Evolutionary conservation across 1,140 invertebrate species (phyloP).

Genomic region (Drosophila novamexicana): DNA sequence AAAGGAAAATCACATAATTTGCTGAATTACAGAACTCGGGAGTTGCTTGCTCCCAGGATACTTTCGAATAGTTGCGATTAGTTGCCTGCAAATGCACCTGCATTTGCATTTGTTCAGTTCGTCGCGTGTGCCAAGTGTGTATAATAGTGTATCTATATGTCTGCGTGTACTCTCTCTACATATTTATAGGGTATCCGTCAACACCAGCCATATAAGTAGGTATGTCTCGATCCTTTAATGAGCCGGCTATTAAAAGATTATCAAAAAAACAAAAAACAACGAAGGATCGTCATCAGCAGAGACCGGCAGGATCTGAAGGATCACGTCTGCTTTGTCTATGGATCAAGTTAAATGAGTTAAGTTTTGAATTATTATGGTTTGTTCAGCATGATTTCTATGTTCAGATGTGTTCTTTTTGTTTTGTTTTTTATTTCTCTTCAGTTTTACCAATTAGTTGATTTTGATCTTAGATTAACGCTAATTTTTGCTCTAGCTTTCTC

Average conservation of each 20-base stretch:
- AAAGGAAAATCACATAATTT: conserved; percentile 69
- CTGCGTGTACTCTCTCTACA: conserved; percentile 20
- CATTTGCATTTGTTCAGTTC: conserved; percentile 60
- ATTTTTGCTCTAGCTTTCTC: conserved; percentile 43
- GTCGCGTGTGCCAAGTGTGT: conserved; percentile 54
- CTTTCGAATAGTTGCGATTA: conserved; percentile 53
- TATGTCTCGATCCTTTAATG: not conserved
- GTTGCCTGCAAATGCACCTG: conserved; percentile 38
- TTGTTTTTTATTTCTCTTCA: conserved; percentile 45
- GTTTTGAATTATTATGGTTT: conserved; percentile 17
- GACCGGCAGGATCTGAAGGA: conserved; percentile 16
- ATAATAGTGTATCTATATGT: conserved; percentile 10
- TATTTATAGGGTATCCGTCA: not conserved
- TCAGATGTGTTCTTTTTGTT: conserved; percentile 30
- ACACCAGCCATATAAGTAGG: not conserved
- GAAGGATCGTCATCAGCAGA: conserved; percentile 40
- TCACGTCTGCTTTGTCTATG: not conserved
- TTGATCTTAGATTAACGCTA: conserved; percentile 73
- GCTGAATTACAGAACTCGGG: conserved; percentile 41
- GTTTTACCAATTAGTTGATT: conserved; percentile 46
- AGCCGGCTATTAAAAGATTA: too few relatives aligned
- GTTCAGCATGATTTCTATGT: conserved; percentile 66
- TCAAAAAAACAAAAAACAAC: too few relatives aligned
- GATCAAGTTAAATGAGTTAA: conserved; percentile 41
- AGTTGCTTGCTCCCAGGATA: conserved; percentile 42